Evolutionary conservation across 1,140 invertebrate species (phyloP).

Genomic region (Hydropsyche tenuis): DNA sequence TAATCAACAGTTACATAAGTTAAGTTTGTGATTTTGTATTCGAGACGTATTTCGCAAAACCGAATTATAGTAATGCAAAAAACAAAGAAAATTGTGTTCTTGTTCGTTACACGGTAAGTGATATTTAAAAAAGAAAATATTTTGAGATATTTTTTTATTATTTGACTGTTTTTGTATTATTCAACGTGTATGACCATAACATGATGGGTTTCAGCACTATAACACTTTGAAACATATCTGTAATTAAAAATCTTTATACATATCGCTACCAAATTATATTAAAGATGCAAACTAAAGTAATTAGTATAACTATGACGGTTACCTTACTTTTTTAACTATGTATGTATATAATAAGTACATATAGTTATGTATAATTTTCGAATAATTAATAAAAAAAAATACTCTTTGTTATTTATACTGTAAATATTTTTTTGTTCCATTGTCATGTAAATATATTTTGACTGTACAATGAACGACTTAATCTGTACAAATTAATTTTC

Average conservation of each 20-base stretch:
- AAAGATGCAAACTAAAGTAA: slow-evolving; percentile 18
- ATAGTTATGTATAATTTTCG: neutral
- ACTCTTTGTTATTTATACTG: slow-evolving; percentile 13
- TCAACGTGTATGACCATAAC: neutral
- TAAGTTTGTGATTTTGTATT: slow-evolving; percentile 9
- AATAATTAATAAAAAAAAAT: neutral
- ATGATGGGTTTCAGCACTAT: slow-evolving; percentile 39
- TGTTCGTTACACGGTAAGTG: slow-evolving; percentile 14
- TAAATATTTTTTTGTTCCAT: slow-evolving; percentile 26
- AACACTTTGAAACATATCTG: slow-evolving; percentile 46
- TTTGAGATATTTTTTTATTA: slow-evolving; percentile 31
- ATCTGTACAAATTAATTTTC: slow-evolving; percentile 48
- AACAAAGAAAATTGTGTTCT: slow-evolving; percentile 21
- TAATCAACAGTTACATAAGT: neutral
- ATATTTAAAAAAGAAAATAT: slow-evolving; percentile 19
- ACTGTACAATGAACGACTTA: slow-evolving; percentile 41
- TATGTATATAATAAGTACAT: slow-evolving; percentile 11
- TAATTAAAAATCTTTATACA: slow-evolving; percentile 46
- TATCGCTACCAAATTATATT: slow-evolving; percentile 44
- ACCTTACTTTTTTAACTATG: slow-evolving; percentile 30
- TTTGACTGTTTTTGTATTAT: neutral
- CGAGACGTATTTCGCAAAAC: neutral
- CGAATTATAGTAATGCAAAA: neutral
- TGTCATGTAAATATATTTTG: slow-evolving; percentile 43
- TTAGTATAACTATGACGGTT: slow-evolving; percentile 31